Evolutionary conservation across 2,797 vertebrate genomes (phyloP), one percentile per base, ranked within the genome.

Genomic region (Glyptemys insculpta): DNA sequence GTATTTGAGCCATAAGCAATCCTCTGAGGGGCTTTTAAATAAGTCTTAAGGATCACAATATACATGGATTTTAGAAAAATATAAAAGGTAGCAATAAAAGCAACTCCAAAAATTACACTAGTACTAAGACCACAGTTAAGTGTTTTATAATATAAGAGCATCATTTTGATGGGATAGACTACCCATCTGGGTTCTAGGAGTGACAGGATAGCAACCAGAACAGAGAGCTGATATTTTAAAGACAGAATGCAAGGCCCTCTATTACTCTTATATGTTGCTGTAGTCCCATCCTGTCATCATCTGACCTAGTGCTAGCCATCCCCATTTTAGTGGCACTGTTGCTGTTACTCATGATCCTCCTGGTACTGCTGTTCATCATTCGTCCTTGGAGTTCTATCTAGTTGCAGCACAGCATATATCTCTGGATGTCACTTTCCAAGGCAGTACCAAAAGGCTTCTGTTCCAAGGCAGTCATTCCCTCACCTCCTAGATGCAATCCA

Each of bases 21-120:
- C 59, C 90, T 95, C 62, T 9, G 5, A 93, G 72, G 54, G 37
- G 52, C 50, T 95, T 95, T 95, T 52, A 65, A 95, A 94, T 90
- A 54, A 95, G 31, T 57, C 62, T 92, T 95, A 96, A 96, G 86
- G 79, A 95, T 91, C 0, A 0, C 62, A 57, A 29, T 21, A 83
- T 34, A 49, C 12, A 54, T 74, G 19, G 12, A 57, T 79, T 91
- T 68, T 82, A 82, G 23, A 34, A 90, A 47, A 92, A 92, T 81
- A 79, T 59, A 76, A 94, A 88, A 7, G 74, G 85, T 88, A 96
- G 80, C 89, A 90, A 94, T 96, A 96, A 94, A 91, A 94, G 78
- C 0, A 1, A 29, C 80, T 93, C 57, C 88, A 76, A 79, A 90
- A 97, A 90, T 88, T 53, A 79, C 2, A 6, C 23, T 47, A 81